phyloP scores from a whole-genome alignment of 2,113 vertebrate genomes.

The Oophaga pumilio region DNA sequence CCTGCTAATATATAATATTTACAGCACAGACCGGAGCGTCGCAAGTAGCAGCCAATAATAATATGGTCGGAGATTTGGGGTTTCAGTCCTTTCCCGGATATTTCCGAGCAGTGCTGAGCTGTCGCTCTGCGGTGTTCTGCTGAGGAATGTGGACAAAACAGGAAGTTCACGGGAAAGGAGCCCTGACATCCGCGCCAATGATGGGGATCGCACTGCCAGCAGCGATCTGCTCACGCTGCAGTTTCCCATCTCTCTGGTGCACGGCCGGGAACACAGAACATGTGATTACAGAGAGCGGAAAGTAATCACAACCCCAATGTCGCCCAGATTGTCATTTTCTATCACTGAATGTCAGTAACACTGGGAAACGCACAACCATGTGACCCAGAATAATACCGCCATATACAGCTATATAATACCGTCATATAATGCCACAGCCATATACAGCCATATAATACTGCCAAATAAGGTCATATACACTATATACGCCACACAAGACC shows the following conservation, averaged over 20 bases:
- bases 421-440: no score
- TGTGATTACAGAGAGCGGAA: background rate
- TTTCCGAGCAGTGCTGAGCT: conserved; percentile 53
- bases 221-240: background rate
- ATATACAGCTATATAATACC: no score
- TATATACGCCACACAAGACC: no score
- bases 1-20: background rate
- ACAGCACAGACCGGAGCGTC: background rate
- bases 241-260: background rate
- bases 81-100: conserved; percentile 35
- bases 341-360: no score
- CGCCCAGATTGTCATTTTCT: no score
- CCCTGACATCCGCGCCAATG: background rate
- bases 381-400: no score
- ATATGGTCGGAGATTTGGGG: conserved; percentile 6
- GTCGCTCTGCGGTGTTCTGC: conserved; percentile 37
- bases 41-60: conserved; percentile 1
- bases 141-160: conserved; percentile 42
- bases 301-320: no score
- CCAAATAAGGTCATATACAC: no score
- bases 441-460: no score
- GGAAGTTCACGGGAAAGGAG: conserved; percentile 40
- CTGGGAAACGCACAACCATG: no score
- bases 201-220: background rate
- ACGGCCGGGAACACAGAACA: background rate